Evolutionary conservation across 1,140 invertebrate species (phyloP).

Genomic region (Saccostrea echinata): DNA sequence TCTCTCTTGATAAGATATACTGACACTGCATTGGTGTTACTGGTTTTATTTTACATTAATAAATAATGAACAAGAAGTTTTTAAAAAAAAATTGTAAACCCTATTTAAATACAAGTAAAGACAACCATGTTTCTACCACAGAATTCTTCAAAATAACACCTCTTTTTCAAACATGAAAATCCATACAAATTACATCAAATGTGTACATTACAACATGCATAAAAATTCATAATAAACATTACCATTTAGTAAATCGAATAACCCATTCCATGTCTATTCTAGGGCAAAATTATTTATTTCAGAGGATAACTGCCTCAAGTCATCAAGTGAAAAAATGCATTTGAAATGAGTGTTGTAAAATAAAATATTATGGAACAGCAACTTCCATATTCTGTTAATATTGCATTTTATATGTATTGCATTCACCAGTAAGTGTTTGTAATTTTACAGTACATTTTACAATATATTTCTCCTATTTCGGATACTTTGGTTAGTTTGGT

Average conservation of each 20-base stretch:
- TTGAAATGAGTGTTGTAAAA: too few relatives aligned
- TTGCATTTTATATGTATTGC: too few relatives aligned
- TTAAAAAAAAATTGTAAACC: background rate
- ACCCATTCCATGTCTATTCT: too few relatives aligned
- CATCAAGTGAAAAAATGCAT: too few relatives aligned
- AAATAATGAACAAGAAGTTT: slow-evolving; percentile 9
- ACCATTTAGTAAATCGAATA: background rate
- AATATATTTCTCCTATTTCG: too few relatives aligned
- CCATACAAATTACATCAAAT: background rate
- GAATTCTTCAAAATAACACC: slow-evolving; percentile 6
- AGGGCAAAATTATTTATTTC: too few relatives aligned
- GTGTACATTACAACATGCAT: background rate
- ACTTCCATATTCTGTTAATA: too few relatives aligned
- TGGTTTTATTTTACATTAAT: slow-evolving; percentile 22
- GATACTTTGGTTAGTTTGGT: too few relatives aligned
- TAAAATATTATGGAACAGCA: too few relatives aligned
- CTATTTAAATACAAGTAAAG: background rate
- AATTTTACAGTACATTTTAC: too few relatives aligned
- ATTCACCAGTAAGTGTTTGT: too few relatives aligned
- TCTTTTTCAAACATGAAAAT: slow-evolving; percentile 15
- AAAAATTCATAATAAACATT: background rate
- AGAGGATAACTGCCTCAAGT: too few relatives aligned
- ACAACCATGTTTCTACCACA: slow-evolving; percentile 5
- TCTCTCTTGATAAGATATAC: background rate
- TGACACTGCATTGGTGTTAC: background rate